Evolutionary conservation across 2,113 vertebrate genomes (phyloP), one percentile per base, ranked within the genome.

Genomic region (Antechinus flavipes): DNA sequence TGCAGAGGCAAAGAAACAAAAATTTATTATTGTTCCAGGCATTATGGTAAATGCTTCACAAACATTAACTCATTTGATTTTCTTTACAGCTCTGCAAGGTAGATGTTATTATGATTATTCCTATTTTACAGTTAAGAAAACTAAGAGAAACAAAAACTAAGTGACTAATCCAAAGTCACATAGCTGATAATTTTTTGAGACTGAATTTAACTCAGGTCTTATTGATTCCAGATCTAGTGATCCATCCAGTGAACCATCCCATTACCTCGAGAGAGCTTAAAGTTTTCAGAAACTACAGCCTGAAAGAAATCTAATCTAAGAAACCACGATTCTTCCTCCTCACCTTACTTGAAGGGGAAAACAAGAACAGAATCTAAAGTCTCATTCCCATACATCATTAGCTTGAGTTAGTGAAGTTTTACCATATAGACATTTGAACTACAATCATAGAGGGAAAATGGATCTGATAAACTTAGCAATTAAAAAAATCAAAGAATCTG

Each of bases 401-500:
- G 53, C 90, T 35, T 94, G 54, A 46, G 93, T 55, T 58, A 97
- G 90, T 12, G 91, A 92, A 61, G 95, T 94, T 95, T 96, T 90
- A 58, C 49, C 92, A 96, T 95, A 94, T 92, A 93, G 96, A 94
- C n/a, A 97, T 16, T 68, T 94, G 91, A 96, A 96, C 61, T 94
- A 95, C 16, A 46, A 91, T 84, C n/a, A 46, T 92, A 46, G 42
- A 56, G 46, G 52, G 91, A 52, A 90, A 27, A 35, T 76, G 94
- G 93, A 91, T 58, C 54, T 93, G 91, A 92, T 91, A 7, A 84
- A 95, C 68, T 30, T 55, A 52, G 52, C n/a, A 93, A 53, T 58
- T 93, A 7, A 93, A 94, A 92, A 56, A 58, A 95, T 93, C 95
- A 95, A 61, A 94, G n/a, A 53, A 24, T 27, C 47, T 55, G 27